Evolutionary conservation across 2,797 vertebrate species (phyloP), one percentile per base, ranked within the genome.

Genomic region (Chanos chanos): DNA sequence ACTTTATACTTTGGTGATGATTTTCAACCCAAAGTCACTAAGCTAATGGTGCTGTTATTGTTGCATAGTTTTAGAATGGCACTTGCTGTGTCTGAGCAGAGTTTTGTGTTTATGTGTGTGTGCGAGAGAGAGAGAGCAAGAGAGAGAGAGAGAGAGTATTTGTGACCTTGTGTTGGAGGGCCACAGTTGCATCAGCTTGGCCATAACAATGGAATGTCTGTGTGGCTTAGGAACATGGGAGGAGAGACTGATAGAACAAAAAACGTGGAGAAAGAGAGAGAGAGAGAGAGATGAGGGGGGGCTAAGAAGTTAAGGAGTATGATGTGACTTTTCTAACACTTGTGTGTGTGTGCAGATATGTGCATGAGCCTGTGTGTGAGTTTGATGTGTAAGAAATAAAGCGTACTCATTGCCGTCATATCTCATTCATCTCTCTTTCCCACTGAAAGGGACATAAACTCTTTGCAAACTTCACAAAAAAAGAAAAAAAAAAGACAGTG

Each of bases 131-230:
- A 40, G 36, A 27, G 18, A 22, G n/a, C n/a, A n/a, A n/a, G 25
- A 41, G 33, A 7, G 7, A 50, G 18, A 37, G 15, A 40, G 21
- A 40, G 36, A 27, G 18, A 22, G n/a, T n/a, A n/a, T n/a, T n/a
- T n/a, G 4, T 25, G 6, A 25, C 49, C 10, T 43, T 3, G 27
- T 49, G 52, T 25, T 8, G 13, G 16, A 13, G 24, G 53, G 43
- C 51, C 7, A 30, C 15, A 54, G 50, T 62, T 68, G 41, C 58
- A 28, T 64, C 61, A 69, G 51, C 39, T 10, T 55, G 56, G 47
- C 43, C 15, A 21, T 49, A 31, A 30, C 13, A 28, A 24, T 27
- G 31, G 45, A 61, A 54, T 41, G 51, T 47, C 25, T 30, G 24
- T 49, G 50, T 28, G 22, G 33, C 16, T 36, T 28, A 7, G 31